Evolutionary conservation across 2,888 invertebrate species (phyloP).

Genomic region (Leptopilina drosophilae): DNA sequence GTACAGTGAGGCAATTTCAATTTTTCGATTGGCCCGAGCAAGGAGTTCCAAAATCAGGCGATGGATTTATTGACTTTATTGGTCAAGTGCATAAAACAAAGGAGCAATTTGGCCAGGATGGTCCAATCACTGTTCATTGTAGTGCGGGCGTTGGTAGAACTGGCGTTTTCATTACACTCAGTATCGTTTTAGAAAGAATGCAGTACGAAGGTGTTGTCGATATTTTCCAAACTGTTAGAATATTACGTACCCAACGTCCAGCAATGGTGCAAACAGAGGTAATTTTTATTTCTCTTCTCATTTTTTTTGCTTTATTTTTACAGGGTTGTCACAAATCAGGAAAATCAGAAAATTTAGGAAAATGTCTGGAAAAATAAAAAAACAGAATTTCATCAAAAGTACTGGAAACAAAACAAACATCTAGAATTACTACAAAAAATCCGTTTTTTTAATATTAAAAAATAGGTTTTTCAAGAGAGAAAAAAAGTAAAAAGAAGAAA

Average conservation of each 20-base stretch:
- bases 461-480: too few relatives aligned
- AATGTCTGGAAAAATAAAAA: too few relatives aligned
- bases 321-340: too few relatives aligned
- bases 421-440: too few relatives aligned
- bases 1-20: conserved; percentile 97
- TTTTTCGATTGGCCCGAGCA: conserved; percentile 98
- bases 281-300: conserved; percentile 56
- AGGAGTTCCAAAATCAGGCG: conserved; percentile 98
- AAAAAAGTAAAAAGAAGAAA: too few relatives aligned
- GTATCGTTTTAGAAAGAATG: conserved; percentile 98
- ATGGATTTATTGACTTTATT: conserved; percentile 99
- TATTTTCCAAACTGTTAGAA: conserved; percentile 99
- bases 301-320: too few relatives aligned
- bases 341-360: too few relatives aligned
- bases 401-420: too few relatives aligned
- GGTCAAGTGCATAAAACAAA: conserved; percentile 99
- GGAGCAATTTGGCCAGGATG: conserved; percentile 99
- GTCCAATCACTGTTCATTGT: conserved; percentile 97
- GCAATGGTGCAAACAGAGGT: conserved; percentile 99
- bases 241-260: conserved; percentile 97
- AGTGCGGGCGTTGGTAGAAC: conserved; percentile 99
- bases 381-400: too few relatives aligned
- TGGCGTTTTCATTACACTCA: conserved; percentile 98
- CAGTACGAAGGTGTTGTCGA: conserved; percentile 99
- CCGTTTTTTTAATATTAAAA: too few relatives aligned